Evolutionary conservation across 1,140 invertebrate genomes (phyloP).

Genomic region (Sipha flava): DNA sequence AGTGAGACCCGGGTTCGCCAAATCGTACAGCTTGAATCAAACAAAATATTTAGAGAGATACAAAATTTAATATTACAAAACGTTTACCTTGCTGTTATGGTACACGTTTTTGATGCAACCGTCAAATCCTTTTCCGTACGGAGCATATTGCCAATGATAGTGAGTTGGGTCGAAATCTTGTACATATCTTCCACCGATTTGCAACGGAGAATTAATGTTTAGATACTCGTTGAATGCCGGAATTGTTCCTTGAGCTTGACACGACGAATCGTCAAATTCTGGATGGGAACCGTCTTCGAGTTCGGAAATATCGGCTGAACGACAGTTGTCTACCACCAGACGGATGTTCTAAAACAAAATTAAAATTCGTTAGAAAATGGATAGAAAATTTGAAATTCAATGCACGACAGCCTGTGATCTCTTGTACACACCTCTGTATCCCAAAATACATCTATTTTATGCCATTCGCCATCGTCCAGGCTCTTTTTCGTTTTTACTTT

Average conservation of each 20-base stretch:
- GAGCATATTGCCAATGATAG: conserved; percentile 79
- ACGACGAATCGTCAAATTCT: conserved; percentile 75
- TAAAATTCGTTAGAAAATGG: neutral
- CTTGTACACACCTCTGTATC: conserved; percentile 61
- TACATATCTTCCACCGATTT: conserved; percentile 82
- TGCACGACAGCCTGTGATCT: too few relatives aligned
- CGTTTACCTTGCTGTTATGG: conserved; percentile 76
- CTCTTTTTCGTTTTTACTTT: conserved; percentile 77
- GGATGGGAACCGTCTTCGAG: conserved; percentile 77
- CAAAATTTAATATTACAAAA: neutral
- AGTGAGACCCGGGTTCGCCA: conserved; percentile 76
- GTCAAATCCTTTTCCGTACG: conserved; percentile 78
- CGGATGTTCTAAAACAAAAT: conserved; percentile 56
- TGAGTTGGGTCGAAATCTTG: conserved; percentile 76
- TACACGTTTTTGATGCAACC: conserved; percentile 92
- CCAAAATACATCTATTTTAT: conserved; percentile 90
- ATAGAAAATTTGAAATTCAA: too few relatives aligned
- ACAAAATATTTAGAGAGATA: neutral
- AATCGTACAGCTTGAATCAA: conserved; percentile 71
- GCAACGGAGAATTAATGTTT: conserved; percentile 90
- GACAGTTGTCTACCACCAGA: conserved; percentile 87
- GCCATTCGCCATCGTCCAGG: conserved; percentile 91
- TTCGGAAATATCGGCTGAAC: conserved; percentile 74
- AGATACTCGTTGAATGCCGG: conserved; percentile 93
- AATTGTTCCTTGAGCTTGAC: conserved; percentile 78